A percentile compares a stretch with the other conserved stretches of the same genome.
Conservation (phyloP, 2,888 invertebrate genomes). For the Scaptomyza flava region DNA sequence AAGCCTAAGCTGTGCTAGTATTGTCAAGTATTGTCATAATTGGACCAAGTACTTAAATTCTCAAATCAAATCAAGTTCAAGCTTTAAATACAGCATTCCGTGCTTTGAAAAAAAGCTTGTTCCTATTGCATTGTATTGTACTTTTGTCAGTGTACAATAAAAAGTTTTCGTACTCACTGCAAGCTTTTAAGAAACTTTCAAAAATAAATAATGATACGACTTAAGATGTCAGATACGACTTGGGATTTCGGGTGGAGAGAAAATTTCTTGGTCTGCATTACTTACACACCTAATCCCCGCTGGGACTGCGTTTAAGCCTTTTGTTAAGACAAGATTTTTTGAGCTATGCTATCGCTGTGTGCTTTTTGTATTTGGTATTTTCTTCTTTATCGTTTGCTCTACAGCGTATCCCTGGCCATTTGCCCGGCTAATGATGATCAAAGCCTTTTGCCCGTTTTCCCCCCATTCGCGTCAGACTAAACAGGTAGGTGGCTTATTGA, state of each 20-base stretch:
- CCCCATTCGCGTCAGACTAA: background rate
- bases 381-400: conserved; percentile 15
- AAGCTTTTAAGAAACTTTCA: background rate
- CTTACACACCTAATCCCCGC: conserved; percentile 54
- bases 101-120: too few relatives aligned
- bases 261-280: conserved; percentile 56
- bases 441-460: conserved; percentile 36
- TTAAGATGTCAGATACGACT: conserved; percentile 38
- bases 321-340: conserved; percentile 41
- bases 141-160: too few relatives aligned
- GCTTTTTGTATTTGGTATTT: conserved; percentile 21
- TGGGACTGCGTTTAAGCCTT: conserved; percentile 37
- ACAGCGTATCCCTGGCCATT: conserved; percentile 54
- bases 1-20: too few relatives aligned
- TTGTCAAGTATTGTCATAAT: too few relatives aligned
- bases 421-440: conserved; percentile 73
- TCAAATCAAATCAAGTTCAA: too few relatives aligned
- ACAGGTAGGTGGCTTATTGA: conserved; percentile 27
- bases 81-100: too few relatives aligned
- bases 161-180: background rate
- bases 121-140: too few relatives aligned
- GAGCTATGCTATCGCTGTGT: conserved; percentile 8
- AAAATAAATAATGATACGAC: conserved; percentile 31
- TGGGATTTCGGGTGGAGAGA: background rate
- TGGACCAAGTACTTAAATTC: too few relatives aligned